Conservation (phyloP, 2,113 vertebrate species). For the Catharus bicknelli region DNA sequence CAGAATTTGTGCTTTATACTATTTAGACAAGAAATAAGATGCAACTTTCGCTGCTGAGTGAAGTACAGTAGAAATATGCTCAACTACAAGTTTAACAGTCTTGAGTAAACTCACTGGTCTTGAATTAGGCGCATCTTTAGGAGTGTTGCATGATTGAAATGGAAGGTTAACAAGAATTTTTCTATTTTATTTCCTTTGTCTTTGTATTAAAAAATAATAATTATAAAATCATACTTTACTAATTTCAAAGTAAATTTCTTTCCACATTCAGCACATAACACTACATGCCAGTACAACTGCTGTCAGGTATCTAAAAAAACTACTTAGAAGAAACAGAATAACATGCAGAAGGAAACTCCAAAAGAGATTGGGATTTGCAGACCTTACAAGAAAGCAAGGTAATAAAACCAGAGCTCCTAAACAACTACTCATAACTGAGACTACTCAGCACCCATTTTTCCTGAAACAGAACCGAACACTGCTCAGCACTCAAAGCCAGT, state of each 20-base stretch:
- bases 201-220: not conserved
- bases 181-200: not conserved
- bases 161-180: not conserved
- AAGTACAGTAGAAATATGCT: not conserved
- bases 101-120: not conserved
- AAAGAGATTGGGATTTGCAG: not conserved
- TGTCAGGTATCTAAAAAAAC: not conserved
- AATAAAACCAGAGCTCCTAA: not conserved
- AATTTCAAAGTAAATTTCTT: not conserved
- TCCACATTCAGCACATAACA: not conserved
- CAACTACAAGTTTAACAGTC: not conserved
- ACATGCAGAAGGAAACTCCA: accelerated
- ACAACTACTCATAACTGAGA: not conserved
- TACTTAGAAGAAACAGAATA: not conserved
- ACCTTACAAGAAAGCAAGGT: not conserved
- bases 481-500: not conserved
- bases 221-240: not conserved
- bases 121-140: not conserved
- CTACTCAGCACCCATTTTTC: not conserved
- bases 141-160: not conserved
- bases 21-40: not conserved
- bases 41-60: not conserved
- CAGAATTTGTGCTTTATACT: not conserved
- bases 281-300: not conserved
- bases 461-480: not conserved